A percentile compares a stretch with the other conserved stretches of the same genome.
phyloP scores from a whole-genome alignment of 2,113 vertebrate species.

The Leucopternis melanops region DNA sequence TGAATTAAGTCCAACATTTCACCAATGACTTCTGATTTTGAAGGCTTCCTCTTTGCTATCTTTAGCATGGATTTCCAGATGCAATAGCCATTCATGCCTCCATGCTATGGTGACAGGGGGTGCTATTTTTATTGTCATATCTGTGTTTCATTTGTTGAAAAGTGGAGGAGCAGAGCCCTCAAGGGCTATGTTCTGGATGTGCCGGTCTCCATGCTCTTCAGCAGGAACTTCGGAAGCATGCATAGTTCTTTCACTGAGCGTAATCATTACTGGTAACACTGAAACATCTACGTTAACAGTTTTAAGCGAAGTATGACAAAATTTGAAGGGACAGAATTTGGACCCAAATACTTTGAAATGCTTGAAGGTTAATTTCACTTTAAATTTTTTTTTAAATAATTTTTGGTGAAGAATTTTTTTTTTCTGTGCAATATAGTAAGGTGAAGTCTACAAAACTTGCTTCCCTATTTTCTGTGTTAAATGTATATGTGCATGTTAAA shows the following conservation, averaged over 20 bases:
- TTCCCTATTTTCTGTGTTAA: not conserved
- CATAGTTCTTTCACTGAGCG: not conserved
- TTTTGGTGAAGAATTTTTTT: not conserved
- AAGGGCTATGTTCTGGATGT: not conserved
- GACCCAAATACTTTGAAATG: not conserved
- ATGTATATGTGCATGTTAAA: not conserved
- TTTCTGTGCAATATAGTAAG: not conserved
- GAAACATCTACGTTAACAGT: not conserved
- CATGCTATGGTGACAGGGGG: not conserved
- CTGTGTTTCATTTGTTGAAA: not conserved
- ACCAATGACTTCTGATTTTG: not conserved
- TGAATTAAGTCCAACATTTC: not conserved
- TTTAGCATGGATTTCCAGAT: not conserved
- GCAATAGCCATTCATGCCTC: not conserved
- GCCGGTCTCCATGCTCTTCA: not conserved
- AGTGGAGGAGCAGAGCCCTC: not conserved
- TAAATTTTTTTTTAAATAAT: not conserved
- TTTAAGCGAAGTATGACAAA: not conserved
- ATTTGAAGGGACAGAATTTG: not conserved
- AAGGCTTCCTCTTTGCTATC: not conserved
- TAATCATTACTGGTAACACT: not conserved
- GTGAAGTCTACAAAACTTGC: not conserved
- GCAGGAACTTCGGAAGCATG: not conserved
- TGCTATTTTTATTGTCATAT: not conserved
- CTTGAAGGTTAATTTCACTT: not conserved